A percentile compares a stretch with the other conserved stretches of the same genome.
These are phyloP conservation scores for Cepaea hortensis DNA, from an alignment of 2,888 invertebrate species.

Conservation along the genomic window DNA sequence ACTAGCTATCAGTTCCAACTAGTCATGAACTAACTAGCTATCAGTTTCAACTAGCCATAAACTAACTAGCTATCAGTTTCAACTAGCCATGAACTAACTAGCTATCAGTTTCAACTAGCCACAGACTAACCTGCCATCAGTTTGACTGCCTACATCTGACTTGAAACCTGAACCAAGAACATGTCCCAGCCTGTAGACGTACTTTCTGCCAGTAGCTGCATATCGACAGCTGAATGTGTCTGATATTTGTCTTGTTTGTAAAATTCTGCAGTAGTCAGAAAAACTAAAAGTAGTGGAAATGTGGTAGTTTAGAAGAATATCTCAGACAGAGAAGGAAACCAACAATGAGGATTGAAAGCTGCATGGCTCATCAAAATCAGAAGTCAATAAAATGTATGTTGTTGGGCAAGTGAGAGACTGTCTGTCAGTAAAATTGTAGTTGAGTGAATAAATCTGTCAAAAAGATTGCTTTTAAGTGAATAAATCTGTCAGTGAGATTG, in stretches of 20 bases:
- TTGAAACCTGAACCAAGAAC: not conserved
- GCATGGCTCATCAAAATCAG: not conserved
- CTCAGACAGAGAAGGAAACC: not conserved
- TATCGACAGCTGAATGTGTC: constrained; percentile 49
- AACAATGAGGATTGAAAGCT: not conserved
- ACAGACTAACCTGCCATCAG: not conserved
- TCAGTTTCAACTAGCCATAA: too few relatives aligned
- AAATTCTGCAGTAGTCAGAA: constrained; percentile 42
- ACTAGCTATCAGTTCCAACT: too few relatives aligned
- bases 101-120: not conserved
- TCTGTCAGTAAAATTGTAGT: too few relatives aligned
- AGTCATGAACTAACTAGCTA: too few relatives aligned
- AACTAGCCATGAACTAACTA: not conserved
- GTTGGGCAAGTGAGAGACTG: too few relatives aligned
- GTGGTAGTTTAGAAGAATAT: too few relatives aligned
- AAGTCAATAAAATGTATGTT: too few relatives aligned
- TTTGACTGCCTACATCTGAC: not conserved
- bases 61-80: too few relatives aligned
- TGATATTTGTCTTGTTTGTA: constrained; percentile 48
- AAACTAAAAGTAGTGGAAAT: not conserved
- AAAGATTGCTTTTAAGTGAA: too few relatives aligned
- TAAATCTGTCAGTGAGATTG: too few relatives aligned
- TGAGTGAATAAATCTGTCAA: too few relatives aligned
- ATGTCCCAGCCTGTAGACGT: constrained; percentile 52
- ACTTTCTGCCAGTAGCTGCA: constrained; percentile 43